Percentiles rank a stretch among this genome's conserved stretches.
Conservation (phyloP, 2,888 invertebrate species). For the Torymus aiolomorphi region DNA sequence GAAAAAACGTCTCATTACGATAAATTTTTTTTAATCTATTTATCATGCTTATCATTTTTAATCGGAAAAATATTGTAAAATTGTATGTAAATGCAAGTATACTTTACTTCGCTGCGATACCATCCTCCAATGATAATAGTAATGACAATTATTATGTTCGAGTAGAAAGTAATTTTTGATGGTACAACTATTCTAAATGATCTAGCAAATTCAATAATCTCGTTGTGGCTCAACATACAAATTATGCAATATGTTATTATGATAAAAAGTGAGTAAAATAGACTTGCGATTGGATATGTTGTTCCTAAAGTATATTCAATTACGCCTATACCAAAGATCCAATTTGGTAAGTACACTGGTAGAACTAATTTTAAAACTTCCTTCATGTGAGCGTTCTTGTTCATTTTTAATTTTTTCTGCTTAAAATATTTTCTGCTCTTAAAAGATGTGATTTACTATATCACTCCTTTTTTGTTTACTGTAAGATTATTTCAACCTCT, state of each 20-base stretch:
- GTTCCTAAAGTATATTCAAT: slow-evolving; percentile 59
- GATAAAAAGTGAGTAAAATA: slow-evolving; percentile 31
- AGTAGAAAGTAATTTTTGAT: background rate
- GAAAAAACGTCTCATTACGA: too few species aligned
- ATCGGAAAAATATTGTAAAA: too few species aligned
- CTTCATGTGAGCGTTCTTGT: too few species aligned
- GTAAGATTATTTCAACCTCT: too few species aligned
- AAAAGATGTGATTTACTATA: too few species aligned
- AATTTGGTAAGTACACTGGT: slow-evolving; percentile 38
- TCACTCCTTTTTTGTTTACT: too few species aligned
- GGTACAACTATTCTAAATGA: background rate
- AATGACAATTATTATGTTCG: background rate
- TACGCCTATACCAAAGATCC: slow-evolving; percentile 58
- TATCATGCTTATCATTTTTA: too few species aligned
- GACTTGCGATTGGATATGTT: slow-evolving; percentile 54
- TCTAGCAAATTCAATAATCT: background rate
- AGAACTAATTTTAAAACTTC: slow-evolving; percentile 1
- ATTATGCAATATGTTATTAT: background rate
- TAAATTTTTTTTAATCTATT: too few species aligned
- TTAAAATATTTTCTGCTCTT: too few species aligned
- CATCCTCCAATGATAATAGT: background rate
- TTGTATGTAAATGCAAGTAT: background rate
- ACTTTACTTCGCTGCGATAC: slow-evolving; percentile 9
- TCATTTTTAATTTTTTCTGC: too few species aligned
- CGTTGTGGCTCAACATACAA: too few species aligned